Evolutionary conservation across 2,113 vertebrate genomes (phyloP), one percentile per base, ranked within the genome.

Genomic region (Coregonus clupeaformis): DNA sequence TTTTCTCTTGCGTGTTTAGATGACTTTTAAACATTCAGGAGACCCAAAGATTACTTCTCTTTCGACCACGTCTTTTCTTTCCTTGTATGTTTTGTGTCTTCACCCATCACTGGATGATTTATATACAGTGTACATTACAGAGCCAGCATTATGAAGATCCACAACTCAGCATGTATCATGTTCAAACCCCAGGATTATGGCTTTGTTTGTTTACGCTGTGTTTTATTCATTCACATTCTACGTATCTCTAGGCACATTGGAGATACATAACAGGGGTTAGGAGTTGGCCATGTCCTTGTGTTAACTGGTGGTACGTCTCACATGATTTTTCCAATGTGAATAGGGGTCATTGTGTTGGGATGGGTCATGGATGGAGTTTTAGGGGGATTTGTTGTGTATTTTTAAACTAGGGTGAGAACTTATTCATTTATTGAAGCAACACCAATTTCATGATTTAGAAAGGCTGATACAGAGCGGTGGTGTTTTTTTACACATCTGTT

Each of bases 301-400:
- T 80, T 75, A 76, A 72, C 65, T 69, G 20, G 59, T 9, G 32
- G 12, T 13, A 79, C 67, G 76, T 71, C 87, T 91, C 91, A 91
- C 91, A 89, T 93, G 91, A 90, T 87, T 79, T 25, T 64, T 65
- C 72, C 52, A 60, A 65, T 65, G 76, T 93, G 88, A 93, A 92
- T 92, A 74, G 71, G 9, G 68, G 69, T 68, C 77, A 89, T 92
- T 92, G 91, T 90, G 91, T 90, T 74, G 64, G 59, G 24, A 72
- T 68, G 55, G 59, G 27, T 30, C 47, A 63, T 81, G 76, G 79
- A 84, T 64, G 55, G 72, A 69, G 71, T 47, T 71, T 84, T 87
- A 85, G 75, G 5, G 52, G 82, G 70, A 30, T 57, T 78, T 80
- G 64, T 82, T 36, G 0, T 64, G 84, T 64, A 74, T 83, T 91